Percentiles rank a stretch among this genome's conserved stretches.
phyloP scores from a whole-genome alignment of 2,113 vertebrate genomes.

The Tetraodon nigroviridis region DNA sequence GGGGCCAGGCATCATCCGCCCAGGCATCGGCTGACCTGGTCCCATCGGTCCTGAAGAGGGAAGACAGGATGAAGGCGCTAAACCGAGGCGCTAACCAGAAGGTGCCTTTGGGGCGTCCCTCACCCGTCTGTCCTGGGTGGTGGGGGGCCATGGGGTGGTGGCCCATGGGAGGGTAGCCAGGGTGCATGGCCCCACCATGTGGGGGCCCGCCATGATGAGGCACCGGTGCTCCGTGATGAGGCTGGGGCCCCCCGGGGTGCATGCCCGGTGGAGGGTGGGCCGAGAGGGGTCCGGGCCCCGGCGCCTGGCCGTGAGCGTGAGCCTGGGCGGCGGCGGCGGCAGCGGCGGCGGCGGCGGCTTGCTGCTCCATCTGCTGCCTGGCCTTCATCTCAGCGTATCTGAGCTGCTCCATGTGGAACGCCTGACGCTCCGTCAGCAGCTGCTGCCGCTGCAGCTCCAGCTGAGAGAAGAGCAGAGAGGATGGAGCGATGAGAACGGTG shows the following conservation, averaged over 20 bases:
- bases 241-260: slow-evolving; percentile 69
- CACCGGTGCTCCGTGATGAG: slow-evolving; percentile 55
- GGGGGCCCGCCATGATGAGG: slow-evolving; percentile 74
- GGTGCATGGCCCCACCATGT: slow-evolving; percentile 76
- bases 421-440: slow-evolving; percentile 92
- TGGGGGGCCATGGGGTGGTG: slow-evolving; percentile 90
- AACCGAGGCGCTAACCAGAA: too few species aligned
- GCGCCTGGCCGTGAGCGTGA: slow-evolving; percentile 47
- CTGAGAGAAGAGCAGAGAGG: slow-evolving; percentile 56
- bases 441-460: slow-evolving; percentile 96
- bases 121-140: slow-evolving; percentile 86
- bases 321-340: slow-evolving; percentile 34
- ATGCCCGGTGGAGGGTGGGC: slow-evolving; percentile 65
- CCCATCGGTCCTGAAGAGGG: slow-evolving; percentile 81
- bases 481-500: too few species aligned
- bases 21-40: slow-evolving; percentile 79
- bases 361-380: slow-evolving; percentile 95
- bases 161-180: slow-evolving; percentile 83
- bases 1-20: slow-evolving; percentile 80
- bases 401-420: slow-evolving; percentile 99
- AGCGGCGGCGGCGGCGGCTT: slow-evolving; percentile 57
- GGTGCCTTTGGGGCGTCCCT: neutral
- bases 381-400: slow-evolving; percentile 95
- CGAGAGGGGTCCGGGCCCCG: slow-evolving; percentile 56
- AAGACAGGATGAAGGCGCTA: too few species aligned